Evolutionary conservation across 2,797 vertebrate genomes (phyloP), one percentile per base, ranked within the genome.

Genomic region (Gadopsis marmoratus): DNA sequence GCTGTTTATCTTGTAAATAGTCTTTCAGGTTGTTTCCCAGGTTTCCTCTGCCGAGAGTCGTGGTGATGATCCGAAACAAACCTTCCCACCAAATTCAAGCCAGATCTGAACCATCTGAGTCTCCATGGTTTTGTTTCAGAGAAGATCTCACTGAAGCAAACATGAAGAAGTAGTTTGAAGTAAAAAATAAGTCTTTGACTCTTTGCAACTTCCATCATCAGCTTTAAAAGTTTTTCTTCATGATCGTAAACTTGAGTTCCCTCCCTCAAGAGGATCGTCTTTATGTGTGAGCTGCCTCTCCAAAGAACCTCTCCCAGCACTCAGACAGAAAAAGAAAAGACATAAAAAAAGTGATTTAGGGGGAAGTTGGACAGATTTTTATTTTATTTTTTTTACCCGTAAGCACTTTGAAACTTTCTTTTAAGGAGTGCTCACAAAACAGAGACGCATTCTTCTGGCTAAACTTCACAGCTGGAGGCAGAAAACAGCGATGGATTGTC

Each of bases 331-430:
- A n/a, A 13, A 58, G 17, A 29, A 31, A 29, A 21, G 19, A 4
- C 14, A 16, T 26, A 26, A 26, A 60, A 33, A 60, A 61, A 76
- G 61, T 19, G 70, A 71, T 55, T 60, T 19, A 11, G 3, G 51
- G 13, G 19, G 35, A 48, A 70, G 70, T 59, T 51, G 74, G 64
- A 66, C 55, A 50, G 71, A 70, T 84, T 83, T 85, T 26, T 26
- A 26, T 26, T 26, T 26, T 26, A 26, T 26, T 26, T 26, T 26
- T 26, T 26, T 71, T 55, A 54, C 67, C 81, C 54, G 65, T 63
- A 33, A 82, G 81, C 79, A 50, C 71, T 86, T 84, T 78, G 68
- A 80, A 87, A 86, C 55, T 71, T 86, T 74, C 79, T 81, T 51
- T 77, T 4, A 68, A 77, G 47, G 60, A 74, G 39, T 8, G 39